Evolutionary conservation across 2,888 invertebrate species (phyloP), one percentile per base, ranked within the genome.

Genomic region (Malthinus flaveolus): DNA sequence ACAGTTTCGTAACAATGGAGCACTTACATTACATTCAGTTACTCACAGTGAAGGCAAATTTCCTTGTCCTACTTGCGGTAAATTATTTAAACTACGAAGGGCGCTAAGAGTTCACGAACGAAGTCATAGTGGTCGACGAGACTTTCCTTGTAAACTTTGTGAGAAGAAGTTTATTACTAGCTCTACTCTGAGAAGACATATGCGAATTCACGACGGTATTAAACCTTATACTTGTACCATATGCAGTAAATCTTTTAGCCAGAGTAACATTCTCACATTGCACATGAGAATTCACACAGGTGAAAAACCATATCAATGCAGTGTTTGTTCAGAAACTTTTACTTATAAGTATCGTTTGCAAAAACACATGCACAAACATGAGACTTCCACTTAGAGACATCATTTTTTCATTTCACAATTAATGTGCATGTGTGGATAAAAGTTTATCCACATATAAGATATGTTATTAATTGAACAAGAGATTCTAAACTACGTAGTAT

Each of bases 281-380:
- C 63, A 63, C 47, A 62, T 63, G 61, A 37, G 63, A 9, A 49
- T 55, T 32, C 63, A 63, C 50, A 56, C 63, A 0, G 63, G 63
- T 3, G 63, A 63, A 31, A 65, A 59, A 1, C 65, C 65, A 5
- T 65, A 65, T 52, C 52, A 56, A 3, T 65, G 65, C 32, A 44
- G 46, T 10, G 4, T 55, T 23, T 65, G 65, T 46, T 45, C 59
- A 6, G 32, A 49, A 6, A 45, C 35, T 32, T 65, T 65, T 53
- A 59, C 62, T 10, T 64, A 64, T 34, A 62, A 57, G 8, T 62
- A 64, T 50, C 64, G 62, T 48, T 48, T 64, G 32, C 32, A 55
- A 9, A 65, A 64, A 11, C 65, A 65, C 33, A 57, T 62, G 62
- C 61, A 65, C 36, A 45, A 53, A 11, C 13, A 15, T 15, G 13